Conservation (phyloP, 2,888 invertebrate species). For the Subacronicta megacephala region DNA sequence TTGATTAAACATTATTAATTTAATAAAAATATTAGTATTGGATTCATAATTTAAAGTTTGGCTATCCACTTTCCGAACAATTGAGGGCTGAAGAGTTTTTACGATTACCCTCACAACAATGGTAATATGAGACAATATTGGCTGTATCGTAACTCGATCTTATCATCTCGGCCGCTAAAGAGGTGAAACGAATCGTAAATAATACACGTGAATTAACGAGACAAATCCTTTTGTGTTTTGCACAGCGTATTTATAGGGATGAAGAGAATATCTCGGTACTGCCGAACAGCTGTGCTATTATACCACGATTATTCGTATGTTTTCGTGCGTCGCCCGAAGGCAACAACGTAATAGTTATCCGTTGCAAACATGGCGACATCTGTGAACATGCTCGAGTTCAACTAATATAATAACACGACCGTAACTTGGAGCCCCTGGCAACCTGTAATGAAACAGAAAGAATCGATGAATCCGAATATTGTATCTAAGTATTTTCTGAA, state of each 20-base stretch:
- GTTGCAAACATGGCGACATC: constrained; percentile 75
- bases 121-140: constrained; percentile 85
- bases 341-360: constrained; percentile 69
- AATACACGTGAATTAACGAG: constrained; percentile 84
- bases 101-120: constrained; percentile 75
- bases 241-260: constrained; percentile 54
- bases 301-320: constrained; percentile 64
- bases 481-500: constrained; percentile 30
- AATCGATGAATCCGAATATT: constrained; percentile 38
- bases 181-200: constrained; percentile 85
- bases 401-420: constrained; percentile 81
- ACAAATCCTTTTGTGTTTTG: constrained; percentile 77
- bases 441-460: constrained; percentile 72
- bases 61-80: constrained; percentile 42
- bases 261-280: constrained; percentile 63
- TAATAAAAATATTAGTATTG: constrained; percentile 19
- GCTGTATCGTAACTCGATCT: constrained; percentile 83
- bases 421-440: constrained; percentile 65
- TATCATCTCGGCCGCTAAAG: constrained; percentile 77
- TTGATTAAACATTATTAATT: constrained; percentile 44
- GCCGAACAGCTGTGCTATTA: constrained; percentile 69
- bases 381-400: constrained; percentile 71
- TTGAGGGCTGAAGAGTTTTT: constrained; percentile 62
- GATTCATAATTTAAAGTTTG: constrained; percentile 15
- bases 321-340: constrained; percentile 71